phyloP scores from a whole-genome alignment of 2,113 vertebrate species.

The Halichoeres trimaculatus region DNA sequence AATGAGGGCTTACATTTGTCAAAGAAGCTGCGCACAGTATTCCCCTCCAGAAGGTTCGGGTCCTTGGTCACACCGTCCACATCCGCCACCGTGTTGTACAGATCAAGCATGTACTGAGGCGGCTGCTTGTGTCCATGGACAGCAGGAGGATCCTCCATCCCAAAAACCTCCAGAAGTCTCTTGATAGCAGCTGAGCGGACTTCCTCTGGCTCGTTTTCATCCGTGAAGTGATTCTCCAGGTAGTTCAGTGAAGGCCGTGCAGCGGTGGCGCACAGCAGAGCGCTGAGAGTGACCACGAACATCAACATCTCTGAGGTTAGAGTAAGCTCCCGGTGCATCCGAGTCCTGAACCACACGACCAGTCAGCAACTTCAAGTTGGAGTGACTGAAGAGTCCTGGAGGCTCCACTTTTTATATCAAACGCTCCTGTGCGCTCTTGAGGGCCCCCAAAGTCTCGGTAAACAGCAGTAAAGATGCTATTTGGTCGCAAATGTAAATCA shows the following conservation, averaged over 20 bases:
- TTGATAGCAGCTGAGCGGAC: slow-evolving; percentile 86
- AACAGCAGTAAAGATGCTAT: slow-evolving; percentile 84
- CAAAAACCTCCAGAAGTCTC: slow-evolving; percentile 90
- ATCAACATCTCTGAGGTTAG: slow-evolving; percentile 60
- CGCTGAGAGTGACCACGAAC: slow-evolving; percentile 36
- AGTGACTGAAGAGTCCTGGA: slow-evolving; percentile 58
- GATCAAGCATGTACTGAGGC: slow-evolving; percentile 93
- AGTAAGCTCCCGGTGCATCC: slow-evolving; percentile 19
- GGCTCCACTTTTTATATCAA: slow-evolving; percentile 84
- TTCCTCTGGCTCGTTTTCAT: slow-evolving; percentile 55
- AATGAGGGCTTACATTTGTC: slow-evolving; percentile 87
- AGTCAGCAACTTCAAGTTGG: slow-evolving; percentile 32
- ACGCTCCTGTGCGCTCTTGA: slow-evolving; percentile 37
- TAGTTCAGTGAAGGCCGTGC: slow-evolving; percentile 62
- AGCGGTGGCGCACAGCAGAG: slow-evolving; percentile 48
- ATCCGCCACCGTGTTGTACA: slow-evolving; percentile 90
- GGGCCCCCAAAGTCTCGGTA: slow-evolving; percentile 56
- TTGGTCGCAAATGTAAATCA: slow-evolving; percentile 88
- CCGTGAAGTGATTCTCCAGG: slow-evolving; percentile 50
- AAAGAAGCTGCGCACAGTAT: slow-evolving; percentile 92
- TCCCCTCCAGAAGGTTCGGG: slow-evolving; percentile 87
- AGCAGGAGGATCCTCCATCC: slow-evolving; percentile 88
- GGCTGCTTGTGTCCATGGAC: slow-evolving; percentile 83
- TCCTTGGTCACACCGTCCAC: slow-evolving; percentile 91
- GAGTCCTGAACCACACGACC: slow-evolving; percentile 25